These are phyloP conservation scores for Hemibagrus wyckioides DNA, from an alignment of 2,113 vertebrate species.

Conservation along the genomic window DNA sequence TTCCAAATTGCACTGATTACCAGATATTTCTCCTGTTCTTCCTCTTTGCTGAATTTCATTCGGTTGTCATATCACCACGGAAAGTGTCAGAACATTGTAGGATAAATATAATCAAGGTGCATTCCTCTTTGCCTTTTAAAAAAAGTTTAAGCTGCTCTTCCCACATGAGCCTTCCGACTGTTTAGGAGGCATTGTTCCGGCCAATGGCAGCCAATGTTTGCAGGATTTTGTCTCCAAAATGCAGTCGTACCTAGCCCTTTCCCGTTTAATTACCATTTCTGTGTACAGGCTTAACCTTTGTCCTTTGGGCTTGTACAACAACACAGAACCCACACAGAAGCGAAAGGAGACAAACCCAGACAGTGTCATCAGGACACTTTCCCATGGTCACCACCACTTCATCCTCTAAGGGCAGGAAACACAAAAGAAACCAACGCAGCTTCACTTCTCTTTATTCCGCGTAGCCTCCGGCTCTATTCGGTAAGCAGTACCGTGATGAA, in stretches of 20 bases:
- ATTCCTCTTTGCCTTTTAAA: background rate
- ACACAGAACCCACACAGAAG: background rate
- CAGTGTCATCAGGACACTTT: constrained; percentile 35
- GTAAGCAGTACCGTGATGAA: constrained; percentile 40
- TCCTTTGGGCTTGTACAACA: background rate
- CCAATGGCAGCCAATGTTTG: background rate
- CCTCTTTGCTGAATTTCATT: background rate
- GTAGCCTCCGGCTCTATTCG: constrained; percentile 46
- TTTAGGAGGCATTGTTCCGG: background rate
- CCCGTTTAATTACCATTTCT: background rate
- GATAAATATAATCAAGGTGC: background rate
- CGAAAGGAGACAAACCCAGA: constrained; percentile 10
- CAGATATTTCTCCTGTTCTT: background rate
- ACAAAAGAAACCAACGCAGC: constrained; percentile 36
- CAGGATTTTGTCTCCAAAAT: background rate
- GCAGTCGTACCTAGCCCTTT: too few relatives aligned
- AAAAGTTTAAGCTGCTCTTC: background rate
- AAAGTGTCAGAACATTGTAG: background rate
- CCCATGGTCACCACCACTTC: constrained; percentile 18
- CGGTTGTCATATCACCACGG: too few relatives aligned
- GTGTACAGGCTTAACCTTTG: background rate
- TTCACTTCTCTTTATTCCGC: constrained; percentile 43
- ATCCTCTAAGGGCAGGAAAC: constrained; percentile 29
- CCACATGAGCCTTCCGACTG: background rate
- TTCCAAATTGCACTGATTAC: background rate